These are phyloP conservation scores for Cylindroiulus punctatus DNA, from an alignment of 2,888 invertebrate genomes.

Conservation along the genomic window DNA sequence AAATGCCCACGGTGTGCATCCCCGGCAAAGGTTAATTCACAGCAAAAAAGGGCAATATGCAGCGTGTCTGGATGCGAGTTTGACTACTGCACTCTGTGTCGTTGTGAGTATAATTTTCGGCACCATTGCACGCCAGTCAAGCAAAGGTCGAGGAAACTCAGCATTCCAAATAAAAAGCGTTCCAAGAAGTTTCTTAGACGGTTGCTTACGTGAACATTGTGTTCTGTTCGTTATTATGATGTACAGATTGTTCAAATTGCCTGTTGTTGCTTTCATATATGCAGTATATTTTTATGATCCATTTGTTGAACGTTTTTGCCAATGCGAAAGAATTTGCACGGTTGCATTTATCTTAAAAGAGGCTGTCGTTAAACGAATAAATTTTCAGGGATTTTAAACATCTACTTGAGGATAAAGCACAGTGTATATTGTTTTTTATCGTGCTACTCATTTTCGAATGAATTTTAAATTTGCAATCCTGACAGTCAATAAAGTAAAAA, in stretches of 20 bases:
- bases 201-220: not conserved
- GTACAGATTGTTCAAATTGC: not conserved
- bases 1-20: slow-evolving; percentile 51
- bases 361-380: not conserved
- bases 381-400: no score
- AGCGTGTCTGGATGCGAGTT: slow-evolving; percentile 13
- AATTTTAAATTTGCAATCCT: not conserved
- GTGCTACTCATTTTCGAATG: not conserved
- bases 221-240: not conserved
- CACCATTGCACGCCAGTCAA: slow-evolving; percentile 42
- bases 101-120: not conserved
- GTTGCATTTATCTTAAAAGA: not conserved
- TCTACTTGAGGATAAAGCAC: not conserved
- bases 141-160: not conserved
- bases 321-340: not conserved
- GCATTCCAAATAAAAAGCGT: not conserved
- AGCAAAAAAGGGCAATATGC: slow-evolving; percentile 39
- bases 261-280: not conserved
- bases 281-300: not conserved
- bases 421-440: not conserved
- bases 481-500: not conserved
- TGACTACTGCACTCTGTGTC: slow-evolving; percentile 43
- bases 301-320: not conserved
- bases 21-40: slow-evolving; percentile 30
- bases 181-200: not conserved